Base-by-base conservation (phyloP, 2,113 vertebrate genomes). In the Sprattus sprattus region DNA sequence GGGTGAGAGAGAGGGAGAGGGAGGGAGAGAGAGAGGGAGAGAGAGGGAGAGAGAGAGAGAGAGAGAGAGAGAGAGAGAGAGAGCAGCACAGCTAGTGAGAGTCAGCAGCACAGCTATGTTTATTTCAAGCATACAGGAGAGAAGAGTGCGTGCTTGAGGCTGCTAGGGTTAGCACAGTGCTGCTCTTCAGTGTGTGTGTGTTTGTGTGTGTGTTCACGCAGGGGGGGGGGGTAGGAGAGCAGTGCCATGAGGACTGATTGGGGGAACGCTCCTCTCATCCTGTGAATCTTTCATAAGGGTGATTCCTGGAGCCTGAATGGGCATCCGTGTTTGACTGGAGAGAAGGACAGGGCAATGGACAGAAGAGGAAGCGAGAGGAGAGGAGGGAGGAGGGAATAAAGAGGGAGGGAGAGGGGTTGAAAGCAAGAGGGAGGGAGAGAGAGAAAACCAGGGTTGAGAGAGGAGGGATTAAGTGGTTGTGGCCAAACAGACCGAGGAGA, bases 261-360 rank as follows among this genome's bases (percentile, higher is more conserved):
- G 64, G 64, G 25, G 5, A 67, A 2, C 22, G 7, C 60, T 67
- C n/a, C 60, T 25, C 64, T 71, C 64, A 3, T 71, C 90, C 92
- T 90, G 75, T 94, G 89, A 93, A 93, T 94, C 93, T 94, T 94
- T 95, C 91, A 95, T 93, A 82, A 89, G 87, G 89, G 90, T 91
- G 86, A 90, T 92, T 91, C 90, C 92, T 88, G 89, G 88, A 15
- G 85, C 86, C 90, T 86, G 87, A 85, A 90, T 84, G 90, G 22
- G 11, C 25, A 28, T 13, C n/a, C 32, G 64, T 71, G 25, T 71
- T 25, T 71, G 64, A 9, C 3, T 9, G 3, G n/a, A 4, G 22
- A 15, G 64, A 71, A 71, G 64, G 64, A 71, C 8, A 28, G 64
- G 28, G n/a, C 64, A 13, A 32, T 10, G 25, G 64, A 32, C 25